phyloP scores from a whole-genome alignment of 1,140 invertebrate genomes.

The Zaprionus vittiger region DNA sequence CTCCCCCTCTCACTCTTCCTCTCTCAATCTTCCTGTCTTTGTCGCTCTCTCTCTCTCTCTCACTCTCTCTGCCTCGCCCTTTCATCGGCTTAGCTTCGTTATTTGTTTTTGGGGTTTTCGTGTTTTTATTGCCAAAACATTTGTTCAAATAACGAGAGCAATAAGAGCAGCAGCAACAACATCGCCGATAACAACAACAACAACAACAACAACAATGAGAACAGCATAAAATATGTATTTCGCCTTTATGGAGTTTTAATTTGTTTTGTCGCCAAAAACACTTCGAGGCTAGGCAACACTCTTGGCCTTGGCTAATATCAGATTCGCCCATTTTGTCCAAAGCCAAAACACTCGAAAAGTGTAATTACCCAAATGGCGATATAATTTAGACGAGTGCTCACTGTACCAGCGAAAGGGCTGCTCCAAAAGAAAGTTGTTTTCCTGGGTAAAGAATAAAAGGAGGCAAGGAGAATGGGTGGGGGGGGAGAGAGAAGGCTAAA shows the following conservation, averaged over 20 bases:
- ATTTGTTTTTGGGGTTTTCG: constrained; percentile 51
- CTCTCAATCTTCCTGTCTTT: not conserved
- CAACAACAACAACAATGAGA: constrained; percentile 52
- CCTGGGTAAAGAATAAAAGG: not conserved
- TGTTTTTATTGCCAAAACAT: constrained; percentile 75
- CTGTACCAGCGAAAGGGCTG: constrained; percentile 47
- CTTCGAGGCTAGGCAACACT: constrained; percentile 30
- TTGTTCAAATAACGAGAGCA: constrained; percentile 73
- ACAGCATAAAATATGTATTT: constrained; percentile 73
- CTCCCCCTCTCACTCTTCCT: not conserved
- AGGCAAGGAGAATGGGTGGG: no score
- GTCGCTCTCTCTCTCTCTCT: not conserved
- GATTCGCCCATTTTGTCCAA: constrained; percentile 54
- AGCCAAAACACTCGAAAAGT: constrained; percentile 77
- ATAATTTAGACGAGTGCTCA: constrained; percentile 66
- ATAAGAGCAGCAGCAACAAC: constrained; percentile 41
- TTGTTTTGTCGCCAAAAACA: constrained; percentile 79
- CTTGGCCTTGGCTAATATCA: constrained; percentile 59
- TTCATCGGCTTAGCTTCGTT: constrained; percentile 24
- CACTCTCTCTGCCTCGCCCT: no score
- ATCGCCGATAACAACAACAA: constrained; percentile 38
- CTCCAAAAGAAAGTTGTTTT: constrained; percentile 42
- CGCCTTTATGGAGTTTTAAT: constrained; percentile 82
- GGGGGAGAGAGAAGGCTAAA: not conserved
- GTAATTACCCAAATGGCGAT: constrained; percentile 81